Evolutionary conservation across 1,140 invertebrate genomes (phyloP).

Genomic region (Drosophila sulfurigaster): DNA sequence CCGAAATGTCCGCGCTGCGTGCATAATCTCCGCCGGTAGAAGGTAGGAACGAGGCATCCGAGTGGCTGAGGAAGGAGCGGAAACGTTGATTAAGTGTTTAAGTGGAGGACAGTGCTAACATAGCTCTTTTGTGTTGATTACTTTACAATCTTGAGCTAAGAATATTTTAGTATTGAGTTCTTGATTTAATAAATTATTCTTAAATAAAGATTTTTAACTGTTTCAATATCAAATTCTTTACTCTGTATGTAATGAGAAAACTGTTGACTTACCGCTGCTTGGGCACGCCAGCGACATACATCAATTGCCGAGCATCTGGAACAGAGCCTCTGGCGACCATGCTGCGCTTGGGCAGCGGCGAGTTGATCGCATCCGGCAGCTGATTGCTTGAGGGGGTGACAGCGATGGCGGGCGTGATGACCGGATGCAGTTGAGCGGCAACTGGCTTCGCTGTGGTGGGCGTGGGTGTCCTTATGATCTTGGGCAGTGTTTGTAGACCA

Average conservation of each 20-base stretch:
- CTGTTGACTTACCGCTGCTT: conserved; percentile 58
- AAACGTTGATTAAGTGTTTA: background rate
- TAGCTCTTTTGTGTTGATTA: too few species aligned
- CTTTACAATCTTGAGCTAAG: too few species aligned
- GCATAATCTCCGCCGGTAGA: conserved; percentile 53
- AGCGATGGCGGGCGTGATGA: conserved; percentile 54
- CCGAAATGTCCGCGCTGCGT: conserved; percentile 91
- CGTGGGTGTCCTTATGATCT: conserved; percentile 66
- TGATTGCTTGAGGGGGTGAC: conserved; percentile 65
- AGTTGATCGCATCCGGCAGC: conserved; percentile 33
- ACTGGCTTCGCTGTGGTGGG: conserved; percentile 50
- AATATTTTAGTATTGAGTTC: too few species aligned
- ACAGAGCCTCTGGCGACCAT: conserved; percentile 61
- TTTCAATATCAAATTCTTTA: too few species aligned
- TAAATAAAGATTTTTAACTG: too few species aligned
- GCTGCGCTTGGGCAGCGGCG: conserved; percentile 63
- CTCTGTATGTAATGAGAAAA: too few species aligned
- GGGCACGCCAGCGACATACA: conserved; percentile 50
- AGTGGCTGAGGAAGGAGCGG: conserved; percentile 46
- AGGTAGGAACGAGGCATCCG: conserved; percentile 67
- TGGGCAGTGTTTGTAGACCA: conserved; percentile 71
- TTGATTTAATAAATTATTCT: too few species aligned
- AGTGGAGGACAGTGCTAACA: too few species aligned
- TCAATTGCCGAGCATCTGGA: conserved; percentile 64
- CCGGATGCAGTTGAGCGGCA: conserved; percentile 25